Base-by-base conservation (phyloP, 2,797 vertebrate genomes). In the Glyptemys insculpta region DNA sequence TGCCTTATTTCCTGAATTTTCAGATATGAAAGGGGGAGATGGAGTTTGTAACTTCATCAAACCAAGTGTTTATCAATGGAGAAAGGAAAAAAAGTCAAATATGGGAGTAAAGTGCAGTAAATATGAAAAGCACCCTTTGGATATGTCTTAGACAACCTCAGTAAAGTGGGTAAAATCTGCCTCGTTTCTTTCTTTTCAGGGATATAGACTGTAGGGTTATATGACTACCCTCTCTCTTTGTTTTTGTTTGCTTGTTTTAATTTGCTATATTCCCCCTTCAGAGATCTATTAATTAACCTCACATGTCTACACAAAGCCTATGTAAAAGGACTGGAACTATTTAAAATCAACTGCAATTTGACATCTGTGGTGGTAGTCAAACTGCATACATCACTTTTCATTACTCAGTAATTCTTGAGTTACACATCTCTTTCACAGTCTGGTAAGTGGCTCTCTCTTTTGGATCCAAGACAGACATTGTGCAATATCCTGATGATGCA, bases 1-100 rank as follows among this genome's bases (percentile, higher is more conserved):
- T 93, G n/a, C 23, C 79, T 93, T 86, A 85, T 93, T 91, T 94
- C 95, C 83, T 93, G 59, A 90, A 83, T 86, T 82, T 93, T 91
- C 57, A 59, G 29, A 59, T 72, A n/a, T 37, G 25, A 93, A 50
- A 76, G 12, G 29, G 10, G 72, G 3, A 53, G n/a, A 56, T 11
- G 50, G 25, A 57, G 10, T 29, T 15, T 37, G 53, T 18, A 80
- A 82, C 93, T 87, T 83, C 54, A 59, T 74, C 74, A 54, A 90
- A 15, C 8, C 23, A 86, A 74, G 21, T 1, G 62, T 82, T 81
- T 19, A 85, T 83, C 14, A 11, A 50, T 3, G 41, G 81, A 91
- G 83, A 52, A 12, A 93, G 88, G 57, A 2, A 93, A 93, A 37
- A 81, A 93, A 93, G 65, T 2, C 91, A 96, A 95, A 91, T 49